A percentile compares a stretch with the other conserved stretches of the same genome.
phyloP scores from a whole-genome alignment of 2,888 invertebrate genomes.

The Oscheius sp. region DNA sequence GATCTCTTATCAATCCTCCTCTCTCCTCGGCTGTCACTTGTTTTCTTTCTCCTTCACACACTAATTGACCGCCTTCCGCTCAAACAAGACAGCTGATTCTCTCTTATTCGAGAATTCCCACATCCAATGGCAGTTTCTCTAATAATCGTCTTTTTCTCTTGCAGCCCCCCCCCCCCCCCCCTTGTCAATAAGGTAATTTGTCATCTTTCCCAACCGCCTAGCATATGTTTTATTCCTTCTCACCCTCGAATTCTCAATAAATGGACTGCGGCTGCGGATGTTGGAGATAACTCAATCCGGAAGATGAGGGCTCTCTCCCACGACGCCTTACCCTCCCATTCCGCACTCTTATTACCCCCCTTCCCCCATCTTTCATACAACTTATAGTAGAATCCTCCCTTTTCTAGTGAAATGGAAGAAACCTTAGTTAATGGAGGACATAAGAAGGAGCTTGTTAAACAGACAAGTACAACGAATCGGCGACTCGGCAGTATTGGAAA shows the following conservation, averaged over 20 bases:
- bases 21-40: too few species aligned
- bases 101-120: too few species aligned
- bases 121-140: neutral
- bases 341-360: neutral
- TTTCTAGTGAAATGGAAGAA: neutral
- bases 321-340: neutral
- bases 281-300: slow-evolving; percentile 28
- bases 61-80: too few species aligned
- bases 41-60: too few species aligned
- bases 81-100: too few species aligned
- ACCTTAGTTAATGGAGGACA: too few species aligned
- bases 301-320: slow-evolving; percentile 11
- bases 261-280: slow-evolving; percentile 13
- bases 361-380: neutral
- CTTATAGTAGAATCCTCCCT: neutral
- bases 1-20: too few species aligned
- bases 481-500: slow-evolving; percentile 9
- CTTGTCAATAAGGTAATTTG: slow-evolving; percentile 10
- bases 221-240: slow-evolving; percentile 5
- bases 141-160: neutral
- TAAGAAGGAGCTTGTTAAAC: slow-evolving; percentile 1
- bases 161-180: neutral
- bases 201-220: slow-evolving; percentile 4
- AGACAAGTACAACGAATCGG: slow-evolving; percentile 6
- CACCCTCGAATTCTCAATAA: neutral